These are phyloP conservation scores for Chelonia mydas DNA, from an alignment of 2,797 vertebrate species.

Conservation along the genomic window DNA sequence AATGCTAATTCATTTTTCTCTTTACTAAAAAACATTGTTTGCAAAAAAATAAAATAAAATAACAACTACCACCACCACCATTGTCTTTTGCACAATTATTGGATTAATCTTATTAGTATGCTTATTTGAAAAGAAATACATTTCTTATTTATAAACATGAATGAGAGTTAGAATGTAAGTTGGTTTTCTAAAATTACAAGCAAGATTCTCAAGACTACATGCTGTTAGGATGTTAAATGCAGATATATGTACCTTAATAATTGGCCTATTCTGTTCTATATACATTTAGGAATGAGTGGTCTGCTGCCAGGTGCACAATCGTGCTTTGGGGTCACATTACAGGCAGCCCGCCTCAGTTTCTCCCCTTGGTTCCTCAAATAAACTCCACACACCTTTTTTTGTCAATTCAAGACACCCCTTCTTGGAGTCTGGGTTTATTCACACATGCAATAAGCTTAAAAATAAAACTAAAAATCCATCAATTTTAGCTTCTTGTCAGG, in stretches of 20 bases:
- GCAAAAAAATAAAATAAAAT: neutral
- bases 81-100: neutral
- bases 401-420: neutral
- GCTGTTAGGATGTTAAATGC: neutral
- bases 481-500: neutral
- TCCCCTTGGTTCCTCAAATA: too few species aligned
- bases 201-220: neutral
- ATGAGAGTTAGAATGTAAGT: neutral
- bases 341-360: neutral
- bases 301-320: neutral
- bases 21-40: constrained; percentile 1
- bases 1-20: constrained; percentile 6
- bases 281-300: neutral
- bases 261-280: neutral
- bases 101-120: neutral
- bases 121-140: neutral
- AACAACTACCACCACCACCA: neutral
- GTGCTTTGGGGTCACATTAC: neutral
- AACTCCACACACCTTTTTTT: too few species aligned
- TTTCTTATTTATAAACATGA: neutral
- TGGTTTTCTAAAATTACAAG: neutral
- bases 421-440: neutral
- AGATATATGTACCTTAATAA: neutral
- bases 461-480: neutral
- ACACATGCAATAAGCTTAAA: neutral